Conservation (phyloP, 2,888 invertebrate genomes). For the Cephus sareptanus region DNA sequence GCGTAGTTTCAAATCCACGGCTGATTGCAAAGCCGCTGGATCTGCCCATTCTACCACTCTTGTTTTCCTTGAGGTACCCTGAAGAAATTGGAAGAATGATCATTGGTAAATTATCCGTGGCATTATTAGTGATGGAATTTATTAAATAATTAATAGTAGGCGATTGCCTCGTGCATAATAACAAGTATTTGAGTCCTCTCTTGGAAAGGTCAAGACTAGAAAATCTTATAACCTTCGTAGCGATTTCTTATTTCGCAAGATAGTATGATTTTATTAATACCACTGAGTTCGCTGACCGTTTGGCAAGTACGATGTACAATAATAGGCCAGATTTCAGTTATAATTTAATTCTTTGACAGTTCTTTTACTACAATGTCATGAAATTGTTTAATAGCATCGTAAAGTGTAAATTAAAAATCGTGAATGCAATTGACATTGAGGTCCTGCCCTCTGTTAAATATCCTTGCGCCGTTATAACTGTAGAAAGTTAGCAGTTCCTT, state of each 20-base stretch:
- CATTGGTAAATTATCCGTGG: not conserved
- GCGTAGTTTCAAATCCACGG: slow-evolving; percentile 75
- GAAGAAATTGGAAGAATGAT: slow-evolving; percentile 9
- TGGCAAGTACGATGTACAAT: not conserved
- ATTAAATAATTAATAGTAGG: too few relatives aligned
- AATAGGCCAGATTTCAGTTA: not conserved
- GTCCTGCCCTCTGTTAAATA: not conserved
- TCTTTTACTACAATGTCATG: not conserved
- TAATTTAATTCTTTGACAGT: not conserved
- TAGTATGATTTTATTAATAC: not conserved
- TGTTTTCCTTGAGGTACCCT: slow-evolving; percentile 75
- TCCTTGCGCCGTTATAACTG: not conserved
- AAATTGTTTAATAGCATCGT: not conserved
- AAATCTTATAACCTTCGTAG: not conserved
- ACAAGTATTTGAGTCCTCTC: too few relatives aligned
- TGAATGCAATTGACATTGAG: not conserved
- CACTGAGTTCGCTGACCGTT: not conserved
- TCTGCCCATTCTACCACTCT: slow-evolving; percentile 86
- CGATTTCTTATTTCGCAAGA: not conserved
- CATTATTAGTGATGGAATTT: not conserved
- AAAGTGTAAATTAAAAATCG: not conserved
- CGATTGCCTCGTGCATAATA: too few relatives aligned
- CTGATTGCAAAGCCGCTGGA: slow-evolving; percentile 76
- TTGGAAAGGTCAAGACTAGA: not conserved
- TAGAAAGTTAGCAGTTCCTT: not conserved